Evolutionary conservation across 2,888 invertebrate species (phyloP).

Genomic region (Aphrophora alni): DNA sequence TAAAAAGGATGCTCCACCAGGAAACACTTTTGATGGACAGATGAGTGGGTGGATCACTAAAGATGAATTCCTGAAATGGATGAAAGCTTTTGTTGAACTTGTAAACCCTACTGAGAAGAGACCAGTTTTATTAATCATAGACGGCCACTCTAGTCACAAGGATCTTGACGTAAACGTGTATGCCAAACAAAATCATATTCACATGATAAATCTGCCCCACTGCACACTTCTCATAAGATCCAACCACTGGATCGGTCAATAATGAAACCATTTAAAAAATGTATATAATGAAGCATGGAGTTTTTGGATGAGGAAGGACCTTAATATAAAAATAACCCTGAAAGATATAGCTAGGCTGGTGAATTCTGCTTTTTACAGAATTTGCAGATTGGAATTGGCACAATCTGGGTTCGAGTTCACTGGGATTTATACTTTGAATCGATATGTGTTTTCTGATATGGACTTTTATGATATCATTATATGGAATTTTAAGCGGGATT

Average conservation of each 20-base stretch:
- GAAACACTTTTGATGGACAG: neutral
- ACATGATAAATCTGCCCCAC: constrained; percentile 49
- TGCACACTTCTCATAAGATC: constrained; percentile 41
- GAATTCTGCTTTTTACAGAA: constrained; percentile 43
- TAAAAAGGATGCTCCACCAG: neutral
- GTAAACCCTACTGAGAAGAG: constrained; percentile 38
- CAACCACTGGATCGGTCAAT: no score
- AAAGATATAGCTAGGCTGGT: constrained; percentile 44
- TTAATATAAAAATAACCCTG: neutral
- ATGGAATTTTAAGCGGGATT: no score
- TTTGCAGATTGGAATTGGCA: constrained; percentile 39
- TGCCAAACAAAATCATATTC: constrained; percentile 45
- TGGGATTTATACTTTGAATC: constrained; percentile 53
- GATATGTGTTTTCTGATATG: constrained; percentile 38
- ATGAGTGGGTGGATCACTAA: neutral
- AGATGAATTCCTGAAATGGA: neutral
- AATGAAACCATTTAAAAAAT: constrained; percentile 15
- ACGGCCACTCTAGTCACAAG: constrained; percentile 49
- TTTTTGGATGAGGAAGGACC: neutral
- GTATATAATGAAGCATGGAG: neutral
- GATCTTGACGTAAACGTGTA: constrained; percentile 46
- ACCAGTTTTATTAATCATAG: constrained; percentile 47
- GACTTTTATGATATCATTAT: no score
- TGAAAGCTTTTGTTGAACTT: neutral
- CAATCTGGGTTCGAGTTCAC: constrained; percentile 50